Evolutionary conservation across 2,113 vertebrate genomes (phyloP).

Genomic region (Astatoreochromis straeleni): DNA sequence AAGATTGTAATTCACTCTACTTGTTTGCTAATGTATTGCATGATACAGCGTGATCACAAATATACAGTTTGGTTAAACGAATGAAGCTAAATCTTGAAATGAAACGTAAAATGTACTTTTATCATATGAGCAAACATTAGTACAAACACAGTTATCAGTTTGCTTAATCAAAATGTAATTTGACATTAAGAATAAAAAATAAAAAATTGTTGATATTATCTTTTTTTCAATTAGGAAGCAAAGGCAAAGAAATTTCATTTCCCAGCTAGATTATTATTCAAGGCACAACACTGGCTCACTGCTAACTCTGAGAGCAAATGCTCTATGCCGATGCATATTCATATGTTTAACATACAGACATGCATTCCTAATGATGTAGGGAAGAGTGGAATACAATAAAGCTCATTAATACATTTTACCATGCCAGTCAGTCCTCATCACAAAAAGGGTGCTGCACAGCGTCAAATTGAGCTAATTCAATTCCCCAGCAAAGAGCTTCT

Average conservation of each 20-base stretch:
- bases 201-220: background rate
- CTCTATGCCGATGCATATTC: conserved; percentile 74
- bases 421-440: conserved; percentile 56
- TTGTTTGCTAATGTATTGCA: background rate
- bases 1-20: background rate
- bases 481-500: conserved; percentile 7
- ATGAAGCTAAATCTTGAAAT: conserved; percentile 20
- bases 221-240: conserved; percentile 27
- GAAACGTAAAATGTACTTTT: background rate
- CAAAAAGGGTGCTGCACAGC: background rate
- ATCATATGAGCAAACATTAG: background rate
- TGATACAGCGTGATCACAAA: background rate
- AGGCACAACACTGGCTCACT: conserved; percentile 61
- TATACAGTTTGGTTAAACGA: background rate
- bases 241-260: conserved; percentile 32
- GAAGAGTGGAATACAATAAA: conserved; percentile 53
- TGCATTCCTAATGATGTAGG: conserved; percentile 64
- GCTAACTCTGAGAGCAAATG: conserved; percentile 66
- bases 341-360: conserved; percentile 78
- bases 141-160: background rate
- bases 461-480: conserved; percentile 37
- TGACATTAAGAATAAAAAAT: background rate
- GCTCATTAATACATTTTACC: conserved; percentile 70
- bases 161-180: background rate
- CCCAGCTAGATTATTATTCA: conserved; percentile 63